These are phyloP conservation scores for Drosophila rhopaloa DNA, from an alignment of 1,140 invertebrate genomes.

Conservation along the genomic window DNA sequence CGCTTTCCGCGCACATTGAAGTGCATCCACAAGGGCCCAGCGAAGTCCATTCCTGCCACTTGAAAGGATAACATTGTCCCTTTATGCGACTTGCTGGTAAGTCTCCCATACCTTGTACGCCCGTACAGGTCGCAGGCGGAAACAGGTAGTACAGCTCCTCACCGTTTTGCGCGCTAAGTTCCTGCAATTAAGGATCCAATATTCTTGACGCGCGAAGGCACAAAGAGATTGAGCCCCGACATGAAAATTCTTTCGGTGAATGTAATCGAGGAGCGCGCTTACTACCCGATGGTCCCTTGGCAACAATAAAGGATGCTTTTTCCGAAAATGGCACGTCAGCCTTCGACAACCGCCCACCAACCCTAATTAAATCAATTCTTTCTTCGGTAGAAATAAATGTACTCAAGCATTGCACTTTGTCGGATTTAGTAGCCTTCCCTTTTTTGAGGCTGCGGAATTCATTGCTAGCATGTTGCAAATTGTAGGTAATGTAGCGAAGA, in stretches of 20 bases:
- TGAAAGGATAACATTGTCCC: no score
- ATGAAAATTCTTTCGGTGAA: neutral
- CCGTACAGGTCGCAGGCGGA: neutral
- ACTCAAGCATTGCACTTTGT: neutral
- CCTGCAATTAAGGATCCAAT: neutral
- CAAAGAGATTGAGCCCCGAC: neutral
- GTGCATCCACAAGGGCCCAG: no score
- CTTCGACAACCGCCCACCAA: neutral
- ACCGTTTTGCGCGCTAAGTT: neutral
- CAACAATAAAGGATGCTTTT: neutral
- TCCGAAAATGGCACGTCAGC: neutral
- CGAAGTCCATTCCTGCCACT: no score
- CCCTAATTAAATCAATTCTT: neutral
- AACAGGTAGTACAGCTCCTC: neutral
- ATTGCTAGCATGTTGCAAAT: constrained; percentile 1
- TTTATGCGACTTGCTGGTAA: no score
- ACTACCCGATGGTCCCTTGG: neutral
- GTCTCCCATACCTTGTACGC: neutral
- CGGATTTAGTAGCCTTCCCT: constrained; percentile 1
- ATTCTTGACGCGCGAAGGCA: constrained; percentile 1
- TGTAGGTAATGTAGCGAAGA: neutral
- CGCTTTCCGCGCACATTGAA: no score
- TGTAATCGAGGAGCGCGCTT: neutral
- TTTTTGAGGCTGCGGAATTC: neutral
- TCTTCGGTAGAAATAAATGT: neutral